Conservation (phyloP, 2,113 vertebrate species). For the Dinomys branickii region DNA sequence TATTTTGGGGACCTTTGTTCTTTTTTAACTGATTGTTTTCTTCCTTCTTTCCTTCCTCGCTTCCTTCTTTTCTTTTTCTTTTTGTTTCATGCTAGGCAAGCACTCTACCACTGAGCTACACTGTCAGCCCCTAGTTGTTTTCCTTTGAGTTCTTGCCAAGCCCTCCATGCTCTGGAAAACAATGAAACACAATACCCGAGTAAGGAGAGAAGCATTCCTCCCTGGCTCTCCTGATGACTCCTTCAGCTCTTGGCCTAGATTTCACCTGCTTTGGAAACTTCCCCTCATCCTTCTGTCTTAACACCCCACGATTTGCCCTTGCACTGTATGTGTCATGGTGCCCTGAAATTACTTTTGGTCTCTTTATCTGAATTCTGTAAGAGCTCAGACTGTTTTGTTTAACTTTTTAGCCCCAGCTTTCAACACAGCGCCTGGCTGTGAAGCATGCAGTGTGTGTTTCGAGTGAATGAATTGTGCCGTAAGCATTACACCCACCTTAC, state of each 20-base stretch:
- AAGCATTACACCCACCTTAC: background rate
- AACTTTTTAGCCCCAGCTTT: background rate
- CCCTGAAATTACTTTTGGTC: background rate
- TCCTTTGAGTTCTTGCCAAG: background rate
- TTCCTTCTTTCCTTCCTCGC: background rate
- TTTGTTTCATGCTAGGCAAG: background rate
- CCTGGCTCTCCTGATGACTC: rapidly evolving
- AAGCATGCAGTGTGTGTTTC: background rate
- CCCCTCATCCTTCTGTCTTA: background rate
- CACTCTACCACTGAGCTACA: background rate
- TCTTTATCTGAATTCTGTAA: background rate
- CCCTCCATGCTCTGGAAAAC: background rate
- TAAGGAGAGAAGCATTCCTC: background rate
- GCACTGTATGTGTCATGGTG: background rate
- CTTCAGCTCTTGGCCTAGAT: background rate
- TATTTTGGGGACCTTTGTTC: background rate
- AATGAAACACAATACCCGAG: background rate
- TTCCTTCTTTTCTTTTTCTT: background rate
- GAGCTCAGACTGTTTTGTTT: background rate
- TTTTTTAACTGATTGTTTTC: background rate
- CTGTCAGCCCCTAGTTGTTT: background rate
- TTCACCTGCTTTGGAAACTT: background rate
- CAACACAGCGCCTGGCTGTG: background rate
- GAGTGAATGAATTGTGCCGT: background rate
- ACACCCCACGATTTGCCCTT: background rate